Evolutionary conservation across 1,140 invertebrate genomes (phyloP).

Genomic region (Caerostris darwini): DNA sequence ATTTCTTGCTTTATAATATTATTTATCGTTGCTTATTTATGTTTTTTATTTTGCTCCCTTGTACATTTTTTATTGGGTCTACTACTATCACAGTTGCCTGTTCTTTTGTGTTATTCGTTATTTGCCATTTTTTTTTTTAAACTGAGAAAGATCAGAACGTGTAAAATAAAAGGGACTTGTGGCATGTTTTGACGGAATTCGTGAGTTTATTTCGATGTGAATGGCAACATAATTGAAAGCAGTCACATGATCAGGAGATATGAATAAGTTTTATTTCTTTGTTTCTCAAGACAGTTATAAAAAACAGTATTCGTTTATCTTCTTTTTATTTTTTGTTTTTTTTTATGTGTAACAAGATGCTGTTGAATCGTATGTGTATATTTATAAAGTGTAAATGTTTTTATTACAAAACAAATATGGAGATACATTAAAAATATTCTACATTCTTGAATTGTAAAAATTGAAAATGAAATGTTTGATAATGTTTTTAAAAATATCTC

Average conservation of each 20-base stretch:
- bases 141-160: neutral
- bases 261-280: neutral
- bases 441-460: too few relatives aligned
- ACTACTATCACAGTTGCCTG: neutral
- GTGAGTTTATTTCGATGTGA: constrained; percentile 24
- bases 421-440: too few relatives aligned
- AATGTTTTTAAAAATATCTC: too few relatives aligned
- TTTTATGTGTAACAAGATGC: too few relatives aligned
- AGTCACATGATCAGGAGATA: neutral
- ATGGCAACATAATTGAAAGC: constrained; percentile 38
- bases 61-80: too few relatives aligned
- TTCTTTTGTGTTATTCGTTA: neutral
- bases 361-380: too few relatives aligned
- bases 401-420: too few relatives aligned
- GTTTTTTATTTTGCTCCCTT: neutral
- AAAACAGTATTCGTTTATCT: too few relatives aligned
- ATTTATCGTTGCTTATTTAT: neutral
- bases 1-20: neutral
- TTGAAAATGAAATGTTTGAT: too few relatives aligned
- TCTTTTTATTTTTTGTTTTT: too few relatives aligned
- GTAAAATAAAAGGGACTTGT: neutral
- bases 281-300: too few relatives aligned
- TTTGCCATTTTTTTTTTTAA: neutral
- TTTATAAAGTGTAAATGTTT: too few relatives aligned
- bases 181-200: neutral